Percentiles rank a stretch among this genome's conserved stretches.
phyloP scores from a whole-genome alignment of 2,797 vertebrate species.

The Merluccius polli region DNA sequence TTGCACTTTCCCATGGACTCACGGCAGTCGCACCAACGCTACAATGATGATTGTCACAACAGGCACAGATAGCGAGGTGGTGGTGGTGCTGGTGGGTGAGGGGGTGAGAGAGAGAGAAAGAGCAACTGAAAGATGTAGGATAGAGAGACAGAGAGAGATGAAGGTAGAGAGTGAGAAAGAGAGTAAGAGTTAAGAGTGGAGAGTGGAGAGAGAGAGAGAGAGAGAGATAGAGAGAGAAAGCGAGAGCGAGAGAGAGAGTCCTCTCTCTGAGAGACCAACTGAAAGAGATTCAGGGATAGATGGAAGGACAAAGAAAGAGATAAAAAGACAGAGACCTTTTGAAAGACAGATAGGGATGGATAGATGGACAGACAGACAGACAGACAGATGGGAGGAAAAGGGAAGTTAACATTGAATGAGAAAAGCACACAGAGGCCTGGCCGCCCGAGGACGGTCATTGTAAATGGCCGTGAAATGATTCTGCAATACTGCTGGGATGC shows the following conservation, averaged over 20 bases:
- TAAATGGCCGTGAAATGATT: conserved; percentile 33
- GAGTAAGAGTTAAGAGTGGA: no score
- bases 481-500: conserved; percentile 17
- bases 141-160: no score
- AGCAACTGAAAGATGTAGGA: no score
- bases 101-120: neutral
- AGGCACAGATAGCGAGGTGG: neutral
- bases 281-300: neutral
- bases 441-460: conserved; percentile 13
- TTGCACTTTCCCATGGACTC: conserved; percentile 19
- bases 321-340: no score
- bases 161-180: no score
- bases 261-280: no score
- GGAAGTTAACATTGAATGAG: neutral
- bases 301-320: no score
- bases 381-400: neutral
- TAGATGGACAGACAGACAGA: neutral
- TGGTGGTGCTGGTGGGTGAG: neutral
- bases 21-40: conserved; percentile 21
- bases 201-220: neutral
- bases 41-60: conserved; percentile 5
- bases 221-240: neutral
- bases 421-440: conserved; percentile 24
- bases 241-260: neutral
- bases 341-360: no score